phyloP scores from a whole-genome alignment of 2,113 vertebrate species.

The Sapajus apella region DNA sequence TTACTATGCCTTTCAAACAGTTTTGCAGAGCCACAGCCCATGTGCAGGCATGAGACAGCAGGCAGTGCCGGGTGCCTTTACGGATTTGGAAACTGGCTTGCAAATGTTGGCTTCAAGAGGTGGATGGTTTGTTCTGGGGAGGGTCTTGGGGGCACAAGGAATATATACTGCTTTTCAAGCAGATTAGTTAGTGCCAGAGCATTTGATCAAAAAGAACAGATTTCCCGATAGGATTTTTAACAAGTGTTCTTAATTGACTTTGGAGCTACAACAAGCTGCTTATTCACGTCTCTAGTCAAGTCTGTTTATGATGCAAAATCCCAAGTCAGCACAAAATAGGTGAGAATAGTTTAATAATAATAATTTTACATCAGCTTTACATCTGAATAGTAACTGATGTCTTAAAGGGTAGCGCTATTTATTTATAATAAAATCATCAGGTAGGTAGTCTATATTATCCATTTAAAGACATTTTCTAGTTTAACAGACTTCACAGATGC shows the following conservation, averaged over 20 bases:
- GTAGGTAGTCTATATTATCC: neutral
- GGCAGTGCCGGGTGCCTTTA: neutral
- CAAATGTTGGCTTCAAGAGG: neutral
- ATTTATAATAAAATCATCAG: constrained; percentile 2
- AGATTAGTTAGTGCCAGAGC: neutral
- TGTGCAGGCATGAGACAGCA: rapidly evolving
- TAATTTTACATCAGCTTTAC: neutral
- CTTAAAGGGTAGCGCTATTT: neutral
- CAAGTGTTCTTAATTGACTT: constrained; percentile 41
- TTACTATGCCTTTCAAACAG: constrained; percentile 29
- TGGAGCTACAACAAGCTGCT: constrained; percentile 1
- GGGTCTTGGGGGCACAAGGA: neutral
- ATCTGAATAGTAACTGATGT: neutral
- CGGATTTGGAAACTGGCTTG: neutral
- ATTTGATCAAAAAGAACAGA: constrained; percentile 21
- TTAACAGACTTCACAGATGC: neutral
- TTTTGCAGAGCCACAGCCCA: constrained; percentile 2
- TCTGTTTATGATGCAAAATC: neutral
- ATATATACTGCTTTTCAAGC: neutral
- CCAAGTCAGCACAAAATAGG: neutral
- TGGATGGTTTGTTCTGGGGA: neutral
- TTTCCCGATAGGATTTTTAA: neutral
- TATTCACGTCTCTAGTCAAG: neutral
- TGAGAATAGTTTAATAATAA: neutral
- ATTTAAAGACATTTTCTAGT: neutral